Evolutionary conservation across 2,888 invertebrate genomes (phyloP).

Genomic region (Caenorhabditis uteleia): DNA sequence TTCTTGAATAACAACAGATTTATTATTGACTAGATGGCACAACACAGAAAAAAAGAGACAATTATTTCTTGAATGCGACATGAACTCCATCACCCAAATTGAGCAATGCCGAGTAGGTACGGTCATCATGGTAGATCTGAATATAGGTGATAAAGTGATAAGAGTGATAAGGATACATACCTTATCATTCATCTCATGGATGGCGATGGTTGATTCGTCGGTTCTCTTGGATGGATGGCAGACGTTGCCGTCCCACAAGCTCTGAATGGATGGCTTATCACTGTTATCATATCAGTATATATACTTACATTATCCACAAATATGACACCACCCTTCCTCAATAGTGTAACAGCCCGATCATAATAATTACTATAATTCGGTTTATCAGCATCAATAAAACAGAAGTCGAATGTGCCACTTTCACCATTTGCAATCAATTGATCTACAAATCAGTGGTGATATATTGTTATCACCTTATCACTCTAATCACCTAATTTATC

Average conservation of each 20-base stretch:
- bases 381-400: conserved; percentile 70
- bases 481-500: conserved; percentile 27
- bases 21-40: too few species aligned
- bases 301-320: conserved; percentile 71
- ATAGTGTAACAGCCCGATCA: conserved; percentile 69
- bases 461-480: background rate
- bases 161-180: background rate
- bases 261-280: conserved; percentile 10
- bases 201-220: conserved; percentile 4
- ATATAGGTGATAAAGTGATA: background rate
- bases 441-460: conserved; percentile 55
- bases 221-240: background rate
- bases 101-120: conserved; percentile 62
- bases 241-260: conserved; percentile 18
- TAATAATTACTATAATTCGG: conserved; percentile 70
- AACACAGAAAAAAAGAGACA: conserved; percentile 2
- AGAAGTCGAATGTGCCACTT: conserved; percentile 57
- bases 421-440: conserved; percentile 55
- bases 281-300: background rate
- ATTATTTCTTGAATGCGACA: conserved; percentile 53
- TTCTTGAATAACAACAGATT: too few species aligned
- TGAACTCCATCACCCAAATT: conserved; percentile 66
- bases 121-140: conserved; percentile 43
- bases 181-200: conserved; percentile 24
- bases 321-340: conserved; percentile 71